These are phyloP conservation scores for Euproctis similis DNA, from an alignment of 2,888 invertebrate species.

Conservation along the genomic window DNA sequence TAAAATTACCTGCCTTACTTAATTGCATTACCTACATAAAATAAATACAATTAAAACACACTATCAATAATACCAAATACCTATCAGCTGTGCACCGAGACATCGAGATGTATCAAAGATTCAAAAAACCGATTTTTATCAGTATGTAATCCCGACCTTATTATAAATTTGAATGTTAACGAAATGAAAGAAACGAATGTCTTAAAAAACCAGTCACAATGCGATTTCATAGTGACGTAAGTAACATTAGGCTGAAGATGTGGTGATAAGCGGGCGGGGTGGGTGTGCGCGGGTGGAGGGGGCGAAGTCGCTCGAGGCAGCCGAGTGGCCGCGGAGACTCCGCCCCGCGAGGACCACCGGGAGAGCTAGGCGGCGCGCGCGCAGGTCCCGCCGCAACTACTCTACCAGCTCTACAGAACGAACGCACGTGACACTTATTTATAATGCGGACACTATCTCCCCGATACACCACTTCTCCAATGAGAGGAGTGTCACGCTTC, in stretches of 20 bases:
- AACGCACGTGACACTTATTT: conserved; percentile 48
- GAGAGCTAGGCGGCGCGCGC: conserved; percentile 69
- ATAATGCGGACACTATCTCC: conserved; percentile 39
- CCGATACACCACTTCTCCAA: conserved; percentile 11
- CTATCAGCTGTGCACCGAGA: too few relatives aligned
- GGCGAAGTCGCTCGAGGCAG: conserved; percentile 48
- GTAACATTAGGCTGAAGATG: conserved; percentile 66
- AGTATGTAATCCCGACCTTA: conserved; percentile 23
- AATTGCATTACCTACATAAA: too few relatives aligned
- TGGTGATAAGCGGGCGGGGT: conserved; percentile 56
- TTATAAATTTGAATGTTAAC: conserved; percentile 28
- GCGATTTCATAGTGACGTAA: conserved; percentile 56
- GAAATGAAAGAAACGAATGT: conserved; percentile 32
- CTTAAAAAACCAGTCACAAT: conserved; percentile 31
- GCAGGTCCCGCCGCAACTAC: conserved; percentile 33
- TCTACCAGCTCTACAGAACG: conserved; percentile 43
- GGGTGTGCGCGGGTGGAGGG: conserved; percentile 32
- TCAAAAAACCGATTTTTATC: conserved; percentile 13
- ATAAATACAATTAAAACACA: too few relatives aligned
- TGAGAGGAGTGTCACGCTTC: conserved; percentile 21
- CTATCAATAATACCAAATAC: too few relatives aligned
- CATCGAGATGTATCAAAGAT: too few relatives aligned
- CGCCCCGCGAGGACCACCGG: conserved; percentile 75
- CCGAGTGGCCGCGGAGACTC: conserved; percentile 68
- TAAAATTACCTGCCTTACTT: too few relatives aligned